These are phyloP conservation scores for Shargacucullia verbasci DNA, from an alignment of 2,888 invertebrate genomes.

Conservation along the genomic window DNA sequence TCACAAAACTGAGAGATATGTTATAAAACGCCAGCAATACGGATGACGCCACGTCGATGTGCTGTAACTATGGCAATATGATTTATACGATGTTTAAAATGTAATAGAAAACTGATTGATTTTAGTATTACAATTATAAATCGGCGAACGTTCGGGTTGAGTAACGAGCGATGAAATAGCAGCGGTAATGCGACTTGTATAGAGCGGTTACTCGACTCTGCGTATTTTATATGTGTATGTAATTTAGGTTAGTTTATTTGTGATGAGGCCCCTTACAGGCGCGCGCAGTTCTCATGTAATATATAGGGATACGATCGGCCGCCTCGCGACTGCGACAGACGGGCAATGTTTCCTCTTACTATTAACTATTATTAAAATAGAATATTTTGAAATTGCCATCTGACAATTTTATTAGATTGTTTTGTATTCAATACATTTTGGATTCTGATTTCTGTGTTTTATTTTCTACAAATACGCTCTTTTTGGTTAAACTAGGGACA, in stretches of 20 bases:
- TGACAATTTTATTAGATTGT: constrained; percentile 86
- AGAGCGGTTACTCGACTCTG: constrained; percentile 42
- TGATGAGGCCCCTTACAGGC: constrained; percentile 57
- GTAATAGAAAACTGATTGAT: constrained; percentile 47
- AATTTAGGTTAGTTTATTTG: constrained; percentile 72
- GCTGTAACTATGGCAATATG: constrained; percentile 52
- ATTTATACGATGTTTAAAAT: constrained; percentile 51
- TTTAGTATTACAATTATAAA: constrained; percentile 65
- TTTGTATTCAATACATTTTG: constrained; percentile 88
- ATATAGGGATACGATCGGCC: constrained; percentile 55
- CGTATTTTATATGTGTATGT: constrained; percentile 64
- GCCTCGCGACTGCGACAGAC: constrained; percentile 49
- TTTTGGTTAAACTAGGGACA: too few species aligned
- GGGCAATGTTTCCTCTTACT: constrained; percentile 64
- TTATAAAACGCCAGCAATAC: constrained; percentile 20
- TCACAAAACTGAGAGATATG: constrained; percentile 51
- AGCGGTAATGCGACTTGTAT: constrained; percentile 2
- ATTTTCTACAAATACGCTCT: constrained; percentile 33
- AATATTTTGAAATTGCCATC: constrained; percentile 85
- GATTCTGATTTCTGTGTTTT: constrained; percentile 74
- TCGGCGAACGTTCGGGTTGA: constrained; percentile 49
- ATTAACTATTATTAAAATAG: constrained; percentile 81
- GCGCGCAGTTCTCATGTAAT: constrained; percentile 62
- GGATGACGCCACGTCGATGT: constrained; percentile 23
- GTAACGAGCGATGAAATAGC: constrained; percentile 19